Percentiles rank a stretch among this genome's conserved stretches.
Evolutionary conservation across 2,113 vertebrate genomes (phyloP).

Genomic region (Procavia capensis): DNA sequence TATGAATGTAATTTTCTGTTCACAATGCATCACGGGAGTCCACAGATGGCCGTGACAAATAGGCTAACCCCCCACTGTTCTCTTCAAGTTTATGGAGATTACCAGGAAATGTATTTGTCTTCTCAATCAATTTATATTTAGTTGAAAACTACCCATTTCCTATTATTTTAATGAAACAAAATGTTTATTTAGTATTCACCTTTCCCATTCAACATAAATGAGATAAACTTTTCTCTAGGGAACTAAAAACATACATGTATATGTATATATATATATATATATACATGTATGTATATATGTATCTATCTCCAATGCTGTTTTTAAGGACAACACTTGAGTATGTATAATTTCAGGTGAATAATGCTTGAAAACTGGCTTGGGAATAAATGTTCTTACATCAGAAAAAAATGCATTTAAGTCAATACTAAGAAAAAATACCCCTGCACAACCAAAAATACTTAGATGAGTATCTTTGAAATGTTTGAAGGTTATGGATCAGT

Average conservation of each 20-base stretch:
- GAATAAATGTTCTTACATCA: neutral
- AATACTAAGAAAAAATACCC: neutral
- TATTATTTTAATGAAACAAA: constrained; percentile 10
- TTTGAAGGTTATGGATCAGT: neutral
- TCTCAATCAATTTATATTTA: constrained; percentile 50
- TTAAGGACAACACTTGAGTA: neutral
- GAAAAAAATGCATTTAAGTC: neutral
- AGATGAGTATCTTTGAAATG: neutral
- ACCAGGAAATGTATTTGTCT: constrained; percentile 46
- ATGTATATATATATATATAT: too few species aligned
- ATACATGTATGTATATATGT: too few species aligned
- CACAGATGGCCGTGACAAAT: constrained; percentile 64
- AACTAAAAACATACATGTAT: neutral
- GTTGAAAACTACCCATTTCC: neutral
- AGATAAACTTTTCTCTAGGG: neutral
- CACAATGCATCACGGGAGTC: constrained; percentile 49
- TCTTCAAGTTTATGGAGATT: constrained; percentile 25
- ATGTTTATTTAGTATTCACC: neutral
- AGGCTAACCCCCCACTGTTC: neutral
- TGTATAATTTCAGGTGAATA: neutral
- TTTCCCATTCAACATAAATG: constrained; percentile 12
- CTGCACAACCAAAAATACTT: neutral
- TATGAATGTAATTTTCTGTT: constrained; percentile 56
- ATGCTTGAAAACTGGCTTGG: neutral
- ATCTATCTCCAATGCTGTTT: neutral